A percentile compares a stretch with the other conserved stretches of the same genome.
phyloP scores from a whole-genome alignment of 2,888 invertebrate genomes.

The Drosophila ochracea region DNA sequence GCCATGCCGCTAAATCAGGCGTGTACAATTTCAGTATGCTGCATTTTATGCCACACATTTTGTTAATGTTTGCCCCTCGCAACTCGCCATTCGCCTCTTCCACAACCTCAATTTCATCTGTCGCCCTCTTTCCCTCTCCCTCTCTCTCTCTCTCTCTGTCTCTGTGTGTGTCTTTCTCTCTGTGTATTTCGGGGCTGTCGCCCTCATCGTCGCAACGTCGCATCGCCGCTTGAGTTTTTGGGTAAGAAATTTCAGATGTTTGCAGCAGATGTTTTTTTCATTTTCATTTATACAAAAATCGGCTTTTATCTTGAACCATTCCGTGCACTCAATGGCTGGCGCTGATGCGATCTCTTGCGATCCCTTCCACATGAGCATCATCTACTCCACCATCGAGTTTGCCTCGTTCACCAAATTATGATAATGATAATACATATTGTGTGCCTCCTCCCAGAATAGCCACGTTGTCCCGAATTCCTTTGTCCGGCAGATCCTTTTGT shows the following conservation, averaged over 20 bases:
- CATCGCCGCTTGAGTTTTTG: slow-evolving; percentile 35
- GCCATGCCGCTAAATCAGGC: slow-evolving; percentile 69
- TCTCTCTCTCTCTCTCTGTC: neutral
- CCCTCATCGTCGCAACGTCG: slow-evolving; percentile 23
- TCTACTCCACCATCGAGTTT: slow-evolving; percentile 14
- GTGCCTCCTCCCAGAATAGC: slow-evolving; percentile 16
- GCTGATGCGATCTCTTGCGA: slow-evolving; percentile 60
- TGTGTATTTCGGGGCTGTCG: slow-evolving; percentile 10
- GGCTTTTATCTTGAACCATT: slow-evolving; percentile 64
- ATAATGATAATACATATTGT: slow-evolving; percentile 60
- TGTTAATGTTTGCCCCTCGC: slow-evolving; percentile 41
- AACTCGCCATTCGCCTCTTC: slow-evolving; percentile 13
- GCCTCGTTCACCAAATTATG: slow-evolving; percentile 62
- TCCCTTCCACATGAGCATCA: slow-evolving; percentile 22
- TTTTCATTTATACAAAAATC: slow-evolving; percentile 52
- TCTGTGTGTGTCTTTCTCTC: neutral
- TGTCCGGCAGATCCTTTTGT: slow-evolving; percentile 49
- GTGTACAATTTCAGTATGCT: slow-evolving; percentile 67
- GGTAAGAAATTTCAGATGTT: slow-evolving; percentile 64
- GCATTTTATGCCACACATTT: slow-evolving; percentile 68
- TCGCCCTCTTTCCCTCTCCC: neutral
- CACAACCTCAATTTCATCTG: slow-evolving; percentile 16
- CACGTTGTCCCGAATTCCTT: slow-evolving; percentile 15
- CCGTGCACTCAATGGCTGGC: slow-evolving; percentile 49
- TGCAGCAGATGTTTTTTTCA: slow-evolving; percentile 68